Evolutionary conservation across 2,113 vertebrate species (phyloP).

Genomic region (Bubo scandiacus): DNA sequence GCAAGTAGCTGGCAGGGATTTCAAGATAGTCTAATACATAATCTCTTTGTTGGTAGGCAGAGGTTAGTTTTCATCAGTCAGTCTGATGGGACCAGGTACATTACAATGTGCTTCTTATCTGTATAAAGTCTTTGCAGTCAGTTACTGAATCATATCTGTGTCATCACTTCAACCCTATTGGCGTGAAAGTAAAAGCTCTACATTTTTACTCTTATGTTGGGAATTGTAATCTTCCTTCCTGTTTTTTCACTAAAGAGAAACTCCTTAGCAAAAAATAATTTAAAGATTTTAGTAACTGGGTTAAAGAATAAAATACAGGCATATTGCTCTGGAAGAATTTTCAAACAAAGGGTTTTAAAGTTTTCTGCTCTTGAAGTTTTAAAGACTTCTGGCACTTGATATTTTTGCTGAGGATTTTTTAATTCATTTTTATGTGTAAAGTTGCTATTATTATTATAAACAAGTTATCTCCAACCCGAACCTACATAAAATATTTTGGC

Average conservation of each 20-base stretch:
- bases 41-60: not conserved
- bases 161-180: not conserved
- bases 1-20: not conserved
- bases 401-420: not conserved
- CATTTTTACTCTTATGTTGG: not conserved
- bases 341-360: not conserved
- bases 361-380: not conserved
- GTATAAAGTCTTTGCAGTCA: conserved; percentile 24
- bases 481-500: not conserved
- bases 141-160: not conserved
- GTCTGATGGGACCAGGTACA: not conserved
- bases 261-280: not conserved
- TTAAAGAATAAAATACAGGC: not conserved
- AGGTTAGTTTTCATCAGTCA: conserved; percentile 19
- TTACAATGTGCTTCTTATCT: not conserved
- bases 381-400: not conserved
- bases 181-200: not conserved
- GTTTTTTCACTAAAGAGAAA: not conserved
- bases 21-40: not conserved
- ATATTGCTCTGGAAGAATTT: not conserved
- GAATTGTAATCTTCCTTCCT: not conserved
- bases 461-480: not conserved
- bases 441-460: not conserved
- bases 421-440: not conserved
- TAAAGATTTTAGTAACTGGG: not conserved